These are phyloP conservation scores for Numenius phaeopus DNA, from an alignment of 2,797 vertebrate species.

Conservation along the genomic window DNA sequence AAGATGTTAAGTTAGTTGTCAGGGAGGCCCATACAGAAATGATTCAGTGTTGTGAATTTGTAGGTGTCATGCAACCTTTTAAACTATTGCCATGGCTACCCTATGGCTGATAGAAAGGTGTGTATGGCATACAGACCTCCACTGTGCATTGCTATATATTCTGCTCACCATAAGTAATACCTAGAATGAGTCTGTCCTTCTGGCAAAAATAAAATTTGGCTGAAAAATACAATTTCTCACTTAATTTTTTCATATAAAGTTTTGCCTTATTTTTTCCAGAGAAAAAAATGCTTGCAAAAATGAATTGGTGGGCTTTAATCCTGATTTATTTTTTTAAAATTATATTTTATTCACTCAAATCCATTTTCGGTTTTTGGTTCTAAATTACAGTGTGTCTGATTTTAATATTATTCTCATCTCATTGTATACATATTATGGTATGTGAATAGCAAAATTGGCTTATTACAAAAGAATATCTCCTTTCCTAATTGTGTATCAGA, in stretches of 20 bases:
- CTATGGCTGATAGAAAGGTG: neutral
- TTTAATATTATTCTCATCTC: neutral
- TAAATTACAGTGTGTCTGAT: neutral
- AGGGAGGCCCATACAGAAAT: neutral
- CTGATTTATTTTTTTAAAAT: neutral
- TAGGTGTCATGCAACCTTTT: neutral
- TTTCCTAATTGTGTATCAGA: neutral
- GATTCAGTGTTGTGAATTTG: neutral
- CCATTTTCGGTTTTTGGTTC: neutral
- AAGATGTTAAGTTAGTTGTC: neutral
- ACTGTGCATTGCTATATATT: neutral
- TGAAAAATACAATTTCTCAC: neutral
- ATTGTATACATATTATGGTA: neutral
- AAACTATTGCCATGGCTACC: neutral
- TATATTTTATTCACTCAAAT: neutral
- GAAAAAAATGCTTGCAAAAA: neutral
- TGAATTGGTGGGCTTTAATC: neutral
- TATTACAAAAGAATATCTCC: neutral
- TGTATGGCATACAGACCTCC: neutral
- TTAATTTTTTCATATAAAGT: neutral
- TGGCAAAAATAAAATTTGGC: neutral
- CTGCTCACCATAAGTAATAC: neutral
- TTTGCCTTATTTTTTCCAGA: neutral
- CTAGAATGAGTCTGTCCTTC: neutral
- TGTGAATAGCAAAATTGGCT: neutral